These are phyloP conservation scores for Imbricaverruca yamaguchii DNA, from an alignment of 2,888 invertebrate genomes.

Conservation along the genomic window DNA sequence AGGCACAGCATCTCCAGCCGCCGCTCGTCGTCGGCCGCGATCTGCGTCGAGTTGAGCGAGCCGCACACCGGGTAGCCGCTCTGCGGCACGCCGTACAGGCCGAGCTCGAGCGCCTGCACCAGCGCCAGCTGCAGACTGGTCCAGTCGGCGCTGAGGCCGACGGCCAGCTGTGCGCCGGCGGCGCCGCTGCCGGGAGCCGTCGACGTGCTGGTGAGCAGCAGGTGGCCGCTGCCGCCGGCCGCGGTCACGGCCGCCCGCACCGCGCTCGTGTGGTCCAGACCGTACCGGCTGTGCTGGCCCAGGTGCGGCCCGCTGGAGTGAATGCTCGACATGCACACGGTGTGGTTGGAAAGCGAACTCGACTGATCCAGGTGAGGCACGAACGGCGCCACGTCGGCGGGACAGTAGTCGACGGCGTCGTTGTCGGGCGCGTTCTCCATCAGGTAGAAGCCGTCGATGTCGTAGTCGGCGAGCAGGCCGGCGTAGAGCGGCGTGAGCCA, in stretches of 20 bases:
- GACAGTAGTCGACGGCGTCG: conserved; percentile 13
- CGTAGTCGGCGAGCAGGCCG: background rate
- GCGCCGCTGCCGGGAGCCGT: conserved; percentile 28
- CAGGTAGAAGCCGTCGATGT: conserved; percentile 26
- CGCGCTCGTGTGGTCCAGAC: conserved; percentile 21
- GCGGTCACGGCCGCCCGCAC: background rate
- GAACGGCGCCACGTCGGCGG: background rate
- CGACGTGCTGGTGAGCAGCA: conserved; percentile 27
- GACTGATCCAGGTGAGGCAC: background rate
- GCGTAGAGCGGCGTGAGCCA: conserved; percentile 21
- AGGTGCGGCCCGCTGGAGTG: conserved; percentile 23
- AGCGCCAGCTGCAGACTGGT: conserved; percentile 25
- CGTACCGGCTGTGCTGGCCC: conserved; percentile 26
- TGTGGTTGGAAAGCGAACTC: background rate
- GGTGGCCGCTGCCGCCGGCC: background rate
- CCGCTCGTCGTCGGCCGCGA: background rate
- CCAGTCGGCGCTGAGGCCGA: conserved; percentile 22
- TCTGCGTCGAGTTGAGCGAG: conserved; percentile 18
- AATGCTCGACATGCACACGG: conserved; percentile 22
- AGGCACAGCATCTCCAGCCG: background rate
- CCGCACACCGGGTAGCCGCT: conserved; percentile 29
- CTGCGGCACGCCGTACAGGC: conserved; percentile 29
- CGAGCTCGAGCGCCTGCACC: conserved; percentile 27
- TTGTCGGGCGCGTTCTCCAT: conserved; percentile 28
- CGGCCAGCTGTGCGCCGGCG: conserved; percentile 26